A percentile compares a stretch with the other conserved stretches of the same genome.
phyloP scores from a whole-genome alignment of 2,888 invertebrate species.

The Acholoe squamosa region DNA sequence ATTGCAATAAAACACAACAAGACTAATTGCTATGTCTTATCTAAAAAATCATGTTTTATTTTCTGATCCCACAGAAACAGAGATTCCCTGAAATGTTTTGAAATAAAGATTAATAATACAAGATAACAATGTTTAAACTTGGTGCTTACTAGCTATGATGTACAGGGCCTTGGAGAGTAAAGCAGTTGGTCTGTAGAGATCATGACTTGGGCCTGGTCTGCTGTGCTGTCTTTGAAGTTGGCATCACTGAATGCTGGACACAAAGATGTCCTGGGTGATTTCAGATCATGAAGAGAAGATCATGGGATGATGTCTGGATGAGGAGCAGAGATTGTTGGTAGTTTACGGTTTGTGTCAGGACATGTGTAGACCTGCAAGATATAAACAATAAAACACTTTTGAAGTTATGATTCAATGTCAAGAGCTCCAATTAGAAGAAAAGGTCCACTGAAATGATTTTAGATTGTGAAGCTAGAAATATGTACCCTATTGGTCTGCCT shows the following conservation, averaged over 20 bases:
- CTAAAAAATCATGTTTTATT: no score
- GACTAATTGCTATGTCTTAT: no score
- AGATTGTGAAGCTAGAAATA: no score
- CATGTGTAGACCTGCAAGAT: slow-evolving; percentile 44
- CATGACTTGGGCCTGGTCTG: slow-evolving; percentile 97
- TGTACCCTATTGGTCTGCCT: no score
- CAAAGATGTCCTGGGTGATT: slow-evolving; percentile 97
- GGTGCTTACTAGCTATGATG: slow-evolving; percentile 88
- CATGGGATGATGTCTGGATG: slow-evolving; percentile 92
- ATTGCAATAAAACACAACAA: no score
- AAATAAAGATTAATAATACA: no score
- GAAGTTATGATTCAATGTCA: no score
- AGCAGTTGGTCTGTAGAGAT: slow-evolving; percentile 94
- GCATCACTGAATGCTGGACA: slow-evolving; percentile 95
- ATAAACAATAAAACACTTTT: neutral
- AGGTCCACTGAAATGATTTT: no score
- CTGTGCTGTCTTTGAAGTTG: slow-evolving; percentile 93
- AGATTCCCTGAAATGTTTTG: no score
- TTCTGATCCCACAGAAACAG: no score
- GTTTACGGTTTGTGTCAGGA: slow-evolving; percentile 63
- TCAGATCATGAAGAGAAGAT: slow-evolving; percentile 90
- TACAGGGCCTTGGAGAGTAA: slow-evolving; percentile 91
- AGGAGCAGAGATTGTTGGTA: slow-evolving; percentile 90
- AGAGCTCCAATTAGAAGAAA: no score
- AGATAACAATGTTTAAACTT: neutral